These are phyloP conservation scores for Cyphomyrus discorhynchus DNA, from an alignment of 2,113 vertebrate species.

Conservation along the genomic window DNA sequence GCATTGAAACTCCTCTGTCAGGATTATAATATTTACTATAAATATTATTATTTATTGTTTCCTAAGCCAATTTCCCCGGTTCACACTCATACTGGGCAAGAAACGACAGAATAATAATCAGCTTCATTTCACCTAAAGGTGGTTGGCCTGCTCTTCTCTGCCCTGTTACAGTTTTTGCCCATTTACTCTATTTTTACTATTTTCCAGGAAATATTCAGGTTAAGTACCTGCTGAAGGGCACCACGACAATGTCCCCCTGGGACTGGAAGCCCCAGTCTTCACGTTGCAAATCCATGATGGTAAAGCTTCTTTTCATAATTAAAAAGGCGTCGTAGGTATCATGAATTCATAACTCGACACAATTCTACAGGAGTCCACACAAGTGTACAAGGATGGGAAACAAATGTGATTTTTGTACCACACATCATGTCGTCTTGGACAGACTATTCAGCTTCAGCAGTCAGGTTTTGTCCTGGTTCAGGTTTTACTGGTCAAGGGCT, in stretches of 20 bases:
- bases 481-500: background rate
- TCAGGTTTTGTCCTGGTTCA: background rate
- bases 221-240: conserved; percentile 1
- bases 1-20: background rate
- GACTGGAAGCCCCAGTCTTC: background rate
- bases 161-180: background rate
- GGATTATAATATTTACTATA: background rate
- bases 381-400: background rate
- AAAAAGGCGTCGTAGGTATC: background rate
- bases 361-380: background rate
- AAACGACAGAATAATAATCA: background rate
- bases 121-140: background rate
- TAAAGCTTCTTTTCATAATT: background rate
- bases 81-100: background rate
- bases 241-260: background rate
- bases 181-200: background rate
- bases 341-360: background rate
- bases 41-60: background rate
- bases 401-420: background rate
- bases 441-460: background rate
- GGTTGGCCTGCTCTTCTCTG: background rate
- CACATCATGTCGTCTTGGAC: background rate
- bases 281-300: background rate
- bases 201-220: background rate
- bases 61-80: background rate